Evolutionary conservation across 2,888 invertebrate species (phyloP).

Genomic region (Macrostomum cliftonense): DNA sequence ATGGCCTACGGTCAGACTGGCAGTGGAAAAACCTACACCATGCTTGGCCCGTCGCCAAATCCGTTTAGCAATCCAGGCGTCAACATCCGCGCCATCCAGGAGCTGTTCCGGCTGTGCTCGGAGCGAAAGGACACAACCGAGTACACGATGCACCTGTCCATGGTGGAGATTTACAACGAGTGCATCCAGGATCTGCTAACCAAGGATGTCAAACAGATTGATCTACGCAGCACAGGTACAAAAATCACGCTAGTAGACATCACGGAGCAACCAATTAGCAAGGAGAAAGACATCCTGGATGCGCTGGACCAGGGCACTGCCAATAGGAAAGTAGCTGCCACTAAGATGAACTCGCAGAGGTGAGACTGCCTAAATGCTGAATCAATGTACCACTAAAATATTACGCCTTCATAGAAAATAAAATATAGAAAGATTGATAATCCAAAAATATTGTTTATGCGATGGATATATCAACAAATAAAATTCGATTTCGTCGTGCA

Average conservation of each 20-base stretch:
- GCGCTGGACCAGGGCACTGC: constrained; percentile 27
- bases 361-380: constrained; percentile 9
- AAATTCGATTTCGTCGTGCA: no score
- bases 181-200: constrained; percentile 29
- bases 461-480: no score
- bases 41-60: constrained; percentile 29
- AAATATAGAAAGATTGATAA: no score
- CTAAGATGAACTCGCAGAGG: constrained; percentile 37
- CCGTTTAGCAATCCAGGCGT: constrained; percentile 25
- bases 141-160: constrained; percentile 18
- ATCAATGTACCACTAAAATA: background rate
- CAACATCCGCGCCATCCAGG: constrained; percentile 30
- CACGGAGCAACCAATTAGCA: constrained; percentile 22
- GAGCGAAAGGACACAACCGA: constrained; percentile 14
- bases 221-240: constrained; percentile 28
- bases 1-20: constrained; percentile 37
- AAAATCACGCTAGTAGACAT: constrained; percentile 26
- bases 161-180: constrained; percentile 37
- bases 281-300: constrained; percentile 25
- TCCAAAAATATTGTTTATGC: no score
- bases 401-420: no score
- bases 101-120: constrained; percentile 17
- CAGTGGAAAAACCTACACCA: constrained; percentile 35
- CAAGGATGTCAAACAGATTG: constrained; percentile 21
- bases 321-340: constrained; percentile 30